phyloP scores from a whole-genome alignment of 2,113 vertebrate species.

The Pachyramphus minor region DNA sequence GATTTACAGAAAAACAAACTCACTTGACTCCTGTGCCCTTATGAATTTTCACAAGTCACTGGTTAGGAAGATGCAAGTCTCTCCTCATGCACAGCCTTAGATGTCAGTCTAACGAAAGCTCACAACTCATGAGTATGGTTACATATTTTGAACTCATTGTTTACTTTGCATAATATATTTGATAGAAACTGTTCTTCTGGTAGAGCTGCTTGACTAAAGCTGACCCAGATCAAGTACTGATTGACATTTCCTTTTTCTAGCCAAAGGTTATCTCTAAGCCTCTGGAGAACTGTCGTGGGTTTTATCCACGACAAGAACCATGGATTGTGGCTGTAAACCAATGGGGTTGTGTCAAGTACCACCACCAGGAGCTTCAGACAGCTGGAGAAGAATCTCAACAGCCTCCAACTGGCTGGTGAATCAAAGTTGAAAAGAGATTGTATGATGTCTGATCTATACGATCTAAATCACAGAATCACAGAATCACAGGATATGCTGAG shows the following conservation, averaged over 20 bases:
- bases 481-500: neutral
- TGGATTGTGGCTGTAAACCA: slow-evolving; percentile 1
- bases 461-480: neutral
- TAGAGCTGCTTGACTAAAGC: neutral
- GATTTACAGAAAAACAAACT: neutral
- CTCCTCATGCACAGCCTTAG: neutral
- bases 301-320: too few relatives aligned
- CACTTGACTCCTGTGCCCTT: neutral
- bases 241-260: neutral
- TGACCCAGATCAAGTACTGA: neutral
- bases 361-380: slow-evolving; percentile 35
- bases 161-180: neutral
- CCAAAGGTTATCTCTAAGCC: slow-evolving; percentile 10
- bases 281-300: too few relatives aligned
- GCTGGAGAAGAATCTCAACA: slow-evolving; percentile 29
- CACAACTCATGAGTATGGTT: neutral
- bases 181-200: neutral
- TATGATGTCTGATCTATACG: neutral
- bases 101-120: neutral
- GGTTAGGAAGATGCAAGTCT: neutral
- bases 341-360: slow-evolving; percentile 1
- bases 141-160: neutral
- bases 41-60: neutral
- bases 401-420: slow-evolving; percentile 1
- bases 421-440: neutral